phyloP scores from a whole-genome alignment of 2,113 vertebrate species.

The Mormyrus lacerda region DNA sequence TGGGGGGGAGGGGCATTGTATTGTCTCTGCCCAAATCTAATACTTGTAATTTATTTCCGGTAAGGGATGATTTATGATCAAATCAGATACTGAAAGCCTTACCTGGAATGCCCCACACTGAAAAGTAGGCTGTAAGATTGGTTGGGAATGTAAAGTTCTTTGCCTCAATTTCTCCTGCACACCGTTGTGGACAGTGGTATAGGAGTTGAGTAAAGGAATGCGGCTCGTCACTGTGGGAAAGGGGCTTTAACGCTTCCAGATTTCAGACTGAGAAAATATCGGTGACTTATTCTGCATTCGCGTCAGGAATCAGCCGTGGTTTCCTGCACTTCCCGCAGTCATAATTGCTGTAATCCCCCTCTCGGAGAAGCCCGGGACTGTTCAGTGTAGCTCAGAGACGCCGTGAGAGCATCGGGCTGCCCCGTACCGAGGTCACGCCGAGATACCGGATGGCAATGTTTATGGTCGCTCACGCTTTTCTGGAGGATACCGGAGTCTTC shows the following conservation, averaged over 20 bases:
- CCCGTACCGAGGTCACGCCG: conserved; percentile 14
- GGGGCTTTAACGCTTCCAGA: background rate
- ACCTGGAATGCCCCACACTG: background rate
- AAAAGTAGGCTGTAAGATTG: background rate
- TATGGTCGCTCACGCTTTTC: background rate
- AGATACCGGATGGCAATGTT: conserved; percentile 8
- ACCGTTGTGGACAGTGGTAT: background rate
- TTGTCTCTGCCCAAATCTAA: background rate
- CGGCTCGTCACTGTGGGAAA: background rate
- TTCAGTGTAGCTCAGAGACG: background rate
- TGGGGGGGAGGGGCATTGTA: background rate
- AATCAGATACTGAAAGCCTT: background rate
- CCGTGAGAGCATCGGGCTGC: conserved; percentile 11
- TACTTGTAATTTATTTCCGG: conserved; percentile 5
- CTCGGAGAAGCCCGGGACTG: background rate
- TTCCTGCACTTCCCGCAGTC: conserved; percentile 1
- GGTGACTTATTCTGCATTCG: background rate
- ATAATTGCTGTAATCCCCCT: conserved; percentile 27
- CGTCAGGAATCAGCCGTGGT: background rate
- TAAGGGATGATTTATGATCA: background rate
- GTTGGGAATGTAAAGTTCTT: background rate
- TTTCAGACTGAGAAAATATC: background rate
- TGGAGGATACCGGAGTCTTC: background rate
- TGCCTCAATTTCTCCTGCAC: background rate
- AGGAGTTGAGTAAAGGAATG: background rate